phyloP scores from a whole-genome alignment of 2,113 vertebrate species.

The Pygathrix nemaeus region DNA sequence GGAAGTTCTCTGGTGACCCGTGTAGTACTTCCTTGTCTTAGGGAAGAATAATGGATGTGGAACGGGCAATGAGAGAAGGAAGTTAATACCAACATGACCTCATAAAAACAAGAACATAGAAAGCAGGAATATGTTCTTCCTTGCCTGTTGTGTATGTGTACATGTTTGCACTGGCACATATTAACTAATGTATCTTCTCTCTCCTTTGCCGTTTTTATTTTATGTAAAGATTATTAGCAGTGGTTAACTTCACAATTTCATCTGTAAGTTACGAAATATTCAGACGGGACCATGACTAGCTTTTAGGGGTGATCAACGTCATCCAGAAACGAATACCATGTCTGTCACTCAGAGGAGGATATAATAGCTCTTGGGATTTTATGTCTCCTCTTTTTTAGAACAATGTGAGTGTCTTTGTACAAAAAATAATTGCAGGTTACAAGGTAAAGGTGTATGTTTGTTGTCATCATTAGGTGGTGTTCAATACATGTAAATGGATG shows the following conservation, averaged over 20 bases:
- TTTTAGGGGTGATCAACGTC: background rate
- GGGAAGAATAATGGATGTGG: accelerated
- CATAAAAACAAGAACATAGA: background rate
- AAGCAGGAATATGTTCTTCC: background rate
- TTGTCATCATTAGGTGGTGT: too few species aligned
- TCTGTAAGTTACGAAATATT: background rate
- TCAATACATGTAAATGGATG: accelerated
- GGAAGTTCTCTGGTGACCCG: background rate
- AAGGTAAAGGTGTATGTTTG: background rate
- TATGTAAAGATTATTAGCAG: background rate
- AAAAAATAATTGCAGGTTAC: background rate
- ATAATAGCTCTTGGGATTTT: background rate
- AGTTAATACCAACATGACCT: background rate
- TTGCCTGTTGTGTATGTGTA: background rate
- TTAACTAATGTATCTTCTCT: background rate
- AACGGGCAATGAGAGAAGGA: background rate
- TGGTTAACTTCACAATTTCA: background rate
- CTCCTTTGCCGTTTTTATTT: background rate
- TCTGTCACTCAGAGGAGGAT: background rate
- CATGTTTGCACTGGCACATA: background rate
- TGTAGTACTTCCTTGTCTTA: too few species aligned
- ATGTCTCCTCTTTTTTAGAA: background rate
- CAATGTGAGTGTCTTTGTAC: background rate
- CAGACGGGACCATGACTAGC: background rate
- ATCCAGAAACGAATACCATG: background rate